Conservation (phyloP, 2,797 vertebrate genomes). For the Malacoraja senta region DNA sequence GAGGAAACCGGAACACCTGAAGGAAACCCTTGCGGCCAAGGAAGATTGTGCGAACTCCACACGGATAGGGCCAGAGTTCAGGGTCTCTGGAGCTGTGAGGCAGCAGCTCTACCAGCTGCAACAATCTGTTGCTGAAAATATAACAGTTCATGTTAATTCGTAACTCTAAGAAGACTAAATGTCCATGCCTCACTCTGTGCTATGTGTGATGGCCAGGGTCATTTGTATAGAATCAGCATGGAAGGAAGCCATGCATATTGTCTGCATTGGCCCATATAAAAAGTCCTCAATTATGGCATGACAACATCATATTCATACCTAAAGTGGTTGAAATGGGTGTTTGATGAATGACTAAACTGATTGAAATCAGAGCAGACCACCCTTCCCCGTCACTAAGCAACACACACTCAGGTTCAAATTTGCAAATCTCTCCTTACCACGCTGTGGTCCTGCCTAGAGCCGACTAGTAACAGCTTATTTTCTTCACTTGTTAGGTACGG, state of each 20-base stretch:
- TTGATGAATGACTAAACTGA: background rate
- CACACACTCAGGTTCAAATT: background rate
- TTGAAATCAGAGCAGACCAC: background rate
- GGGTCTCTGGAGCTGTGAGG: too few species aligned
- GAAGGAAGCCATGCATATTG: background rate
- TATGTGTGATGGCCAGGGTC: background rate
- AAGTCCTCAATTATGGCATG: background rate
- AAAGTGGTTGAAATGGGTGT: background rate
- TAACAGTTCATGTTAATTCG: background rate
- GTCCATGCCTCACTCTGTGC: background rate
- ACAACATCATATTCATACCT: background rate
- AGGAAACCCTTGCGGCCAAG: too few species aligned
- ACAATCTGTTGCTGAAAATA: background rate
- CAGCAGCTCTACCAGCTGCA: too few species aligned
- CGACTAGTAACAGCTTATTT: background rate
- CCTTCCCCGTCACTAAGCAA: background rate
- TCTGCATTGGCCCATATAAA: background rate
- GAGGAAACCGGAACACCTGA: too few species aligned
- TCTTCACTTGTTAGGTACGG: background rate
- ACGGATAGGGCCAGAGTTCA: too few species aligned
- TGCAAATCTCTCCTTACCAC: background rate
- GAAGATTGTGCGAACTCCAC: too few species aligned
- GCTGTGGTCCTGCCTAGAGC: background rate
- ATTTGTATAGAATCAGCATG: background rate
- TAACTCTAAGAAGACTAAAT: background rate